phyloP scores from a whole-genome alignment of 2,113 vertebrate species.

The Planiliza haematocheilus region DNA sequence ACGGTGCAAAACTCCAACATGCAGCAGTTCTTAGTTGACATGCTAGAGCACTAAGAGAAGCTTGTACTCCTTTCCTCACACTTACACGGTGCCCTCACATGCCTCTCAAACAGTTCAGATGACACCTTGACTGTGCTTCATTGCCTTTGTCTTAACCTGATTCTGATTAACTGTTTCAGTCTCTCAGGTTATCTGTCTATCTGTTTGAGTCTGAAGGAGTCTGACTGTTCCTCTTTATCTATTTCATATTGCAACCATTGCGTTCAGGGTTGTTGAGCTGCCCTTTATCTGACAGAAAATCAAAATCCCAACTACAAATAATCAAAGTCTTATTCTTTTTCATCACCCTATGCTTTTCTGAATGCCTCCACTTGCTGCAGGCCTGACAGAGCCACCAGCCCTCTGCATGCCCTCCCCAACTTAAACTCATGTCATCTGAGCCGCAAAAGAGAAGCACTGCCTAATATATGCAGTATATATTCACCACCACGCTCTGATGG shows the following conservation, averaged over 20 bases:
- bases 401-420: background rate
- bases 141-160: slow-evolving; percentile 23
- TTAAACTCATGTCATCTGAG: slow-evolving; percentile 17
- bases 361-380: background rate
- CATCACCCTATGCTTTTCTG: background rate
- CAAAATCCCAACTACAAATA: slow-evolving; percentile 11
- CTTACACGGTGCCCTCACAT: no score
- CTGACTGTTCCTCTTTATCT: slow-evolving; percentile 4
- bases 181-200: slow-evolving; percentile 33
- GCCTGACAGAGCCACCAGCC: background rate
- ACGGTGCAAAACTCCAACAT: slow-evolving; percentile 29
- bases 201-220: background rate
- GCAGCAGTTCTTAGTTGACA: slow-evolving; percentile 17
- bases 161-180: slow-evolving; percentile 21
- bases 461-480: slow-evolving; percentile 48
- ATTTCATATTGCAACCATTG: slow-evolving; percentile 31
- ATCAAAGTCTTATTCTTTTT: slow-evolving; percentile 18
- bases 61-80: background rate
- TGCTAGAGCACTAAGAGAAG: background rate
- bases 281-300: slow-evolving; percentile 8
- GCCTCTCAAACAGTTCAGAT: background rate
- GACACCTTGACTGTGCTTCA: slow-evolving; percentile 36
- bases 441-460: slow-evolving; percentile 21
- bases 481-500: slow-evolving; percentile 35
- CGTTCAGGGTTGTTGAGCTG: slow-evolving; percentile 18